Conservation (phyloP, 2,888 invertebrate species). For the Xestia ashworthii region DNA sequence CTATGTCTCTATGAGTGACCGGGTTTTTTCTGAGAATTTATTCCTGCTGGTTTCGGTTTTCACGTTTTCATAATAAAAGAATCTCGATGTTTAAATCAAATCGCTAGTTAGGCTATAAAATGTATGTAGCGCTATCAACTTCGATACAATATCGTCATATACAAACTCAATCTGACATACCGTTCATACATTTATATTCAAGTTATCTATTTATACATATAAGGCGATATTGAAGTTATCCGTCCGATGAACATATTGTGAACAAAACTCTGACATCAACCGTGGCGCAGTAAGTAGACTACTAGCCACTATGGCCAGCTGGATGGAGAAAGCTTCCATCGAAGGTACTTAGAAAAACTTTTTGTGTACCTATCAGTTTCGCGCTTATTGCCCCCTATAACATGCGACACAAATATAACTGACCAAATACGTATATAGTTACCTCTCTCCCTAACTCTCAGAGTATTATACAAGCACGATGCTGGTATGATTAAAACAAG, state of each 20-base stretch:
- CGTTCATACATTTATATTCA: neutral
- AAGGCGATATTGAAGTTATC: neutral
- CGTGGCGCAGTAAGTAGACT: neutral
- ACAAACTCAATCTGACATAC: neutral
- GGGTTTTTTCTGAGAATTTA: neutral
- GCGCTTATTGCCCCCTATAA: neutral
- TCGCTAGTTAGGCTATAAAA: neutral
- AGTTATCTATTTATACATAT: neutral
- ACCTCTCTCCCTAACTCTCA: neutral
- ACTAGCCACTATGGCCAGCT: neutral
- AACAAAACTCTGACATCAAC: neutral
- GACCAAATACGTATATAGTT: neutral
- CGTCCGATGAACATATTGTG: neutral
- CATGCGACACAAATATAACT: neutral
- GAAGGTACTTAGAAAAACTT: neutral
- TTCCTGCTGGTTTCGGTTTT: neutral
- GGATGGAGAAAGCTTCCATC: neutral
- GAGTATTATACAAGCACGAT: neutral
- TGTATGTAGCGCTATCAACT: neutral
- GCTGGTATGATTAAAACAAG: slow-evolving; percentile 2
- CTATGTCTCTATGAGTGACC: neutral
- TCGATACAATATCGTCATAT: neutral
- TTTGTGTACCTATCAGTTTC: neutral
- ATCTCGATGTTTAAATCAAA: neutral
- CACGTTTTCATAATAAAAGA: neutral